A percentile compares a stretch with the other conserved stretches of the same genome.
These are phyloP conservation scores for Apostichopus parvimensis DNA, from an alignment of 35 echinoderm and acorn worm species.

Conservation along the genomic window DNA sequence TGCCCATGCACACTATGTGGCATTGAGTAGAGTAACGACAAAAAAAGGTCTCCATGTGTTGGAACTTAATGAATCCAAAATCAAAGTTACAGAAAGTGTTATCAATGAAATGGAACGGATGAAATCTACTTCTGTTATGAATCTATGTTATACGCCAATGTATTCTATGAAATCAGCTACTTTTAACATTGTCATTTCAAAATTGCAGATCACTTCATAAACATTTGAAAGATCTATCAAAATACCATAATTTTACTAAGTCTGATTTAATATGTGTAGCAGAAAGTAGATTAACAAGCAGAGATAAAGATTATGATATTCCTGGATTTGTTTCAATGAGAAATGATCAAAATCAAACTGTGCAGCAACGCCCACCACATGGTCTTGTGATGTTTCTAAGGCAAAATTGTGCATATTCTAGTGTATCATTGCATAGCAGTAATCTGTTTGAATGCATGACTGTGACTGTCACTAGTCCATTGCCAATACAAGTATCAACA, in stretches of 20 bases:
- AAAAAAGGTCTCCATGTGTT: not conserved
- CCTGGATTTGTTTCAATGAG: not conserved
- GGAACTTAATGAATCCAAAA: not conserved
- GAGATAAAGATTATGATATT: not conserved
- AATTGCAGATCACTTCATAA: conserved; percentile 3
- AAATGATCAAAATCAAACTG: not conserved
- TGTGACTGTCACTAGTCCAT: not conserved
- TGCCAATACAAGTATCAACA: conserved; percentile 1
- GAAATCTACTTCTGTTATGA: not conserved
- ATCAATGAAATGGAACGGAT: not conserved
- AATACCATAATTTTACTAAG: not conserved
- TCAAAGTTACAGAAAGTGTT: not conserved
- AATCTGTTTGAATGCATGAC: not conserved
- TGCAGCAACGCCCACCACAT: not conserved
- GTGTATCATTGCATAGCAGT: too few relatives aligned
- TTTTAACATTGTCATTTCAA: conserved; percentile 26
- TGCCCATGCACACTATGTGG: conserved; percentile 37
- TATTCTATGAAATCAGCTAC: not conserved
- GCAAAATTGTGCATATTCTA: not conserved
- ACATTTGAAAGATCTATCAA: not conserved
- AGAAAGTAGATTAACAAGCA: conserved; percentile 8
- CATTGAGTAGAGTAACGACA: conserved; percentile 3
- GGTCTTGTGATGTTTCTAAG: not conserved
- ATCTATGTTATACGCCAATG: not conserved
- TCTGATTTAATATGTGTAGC: not conserved